Percentiles rank a stretch among this genome's conserved stretches.
Evolutionary conservation across 1,140 invertebrate genomes (phyloP).

Genomic region (Rhagoletis pomonella): DNA sequence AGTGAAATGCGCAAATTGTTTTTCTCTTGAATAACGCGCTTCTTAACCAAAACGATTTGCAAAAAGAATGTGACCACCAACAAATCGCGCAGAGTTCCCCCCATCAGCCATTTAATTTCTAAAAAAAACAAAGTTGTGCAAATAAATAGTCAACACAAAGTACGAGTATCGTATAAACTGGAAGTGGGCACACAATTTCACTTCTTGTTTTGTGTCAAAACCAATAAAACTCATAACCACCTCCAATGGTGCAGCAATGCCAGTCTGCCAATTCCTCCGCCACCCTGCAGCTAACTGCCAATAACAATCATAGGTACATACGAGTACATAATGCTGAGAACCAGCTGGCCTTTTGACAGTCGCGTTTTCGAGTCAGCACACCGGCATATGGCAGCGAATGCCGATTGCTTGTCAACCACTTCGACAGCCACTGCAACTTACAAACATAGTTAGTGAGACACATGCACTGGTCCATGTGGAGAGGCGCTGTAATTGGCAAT

Average conservation of each 20-base stretch:
- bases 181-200: slow-evolving; percentile 19
- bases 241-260: not conserved
- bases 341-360: slow-evolving; percentile 2
- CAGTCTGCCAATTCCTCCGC: not conserved
- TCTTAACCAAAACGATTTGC: not conserved
- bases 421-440: not conserved
- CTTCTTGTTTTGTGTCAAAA: not conserved
- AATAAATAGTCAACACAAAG: not conserved
- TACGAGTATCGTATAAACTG: not conserved
- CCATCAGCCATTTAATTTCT: not conserved
- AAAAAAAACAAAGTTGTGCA: not conserved
- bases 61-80: slow-evolving; percentile 8
- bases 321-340: not conserved
- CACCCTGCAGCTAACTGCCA: not conserved
- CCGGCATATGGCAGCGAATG: not conserved
- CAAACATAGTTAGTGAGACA: not conserved
- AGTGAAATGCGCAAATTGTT: slow-evolving; percentile 9
- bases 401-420: not conserved
- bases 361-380: not conserved
- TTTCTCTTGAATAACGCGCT: not conserved
- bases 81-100: not conserved
- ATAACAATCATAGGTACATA: not conserved
- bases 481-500: not conserved
- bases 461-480: not conserved
- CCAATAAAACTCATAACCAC: not conserved